Evolutionary conservation across 2,797 vertebrate species (phyloP).

Genomic region (Clarias pachynema): DNA sequence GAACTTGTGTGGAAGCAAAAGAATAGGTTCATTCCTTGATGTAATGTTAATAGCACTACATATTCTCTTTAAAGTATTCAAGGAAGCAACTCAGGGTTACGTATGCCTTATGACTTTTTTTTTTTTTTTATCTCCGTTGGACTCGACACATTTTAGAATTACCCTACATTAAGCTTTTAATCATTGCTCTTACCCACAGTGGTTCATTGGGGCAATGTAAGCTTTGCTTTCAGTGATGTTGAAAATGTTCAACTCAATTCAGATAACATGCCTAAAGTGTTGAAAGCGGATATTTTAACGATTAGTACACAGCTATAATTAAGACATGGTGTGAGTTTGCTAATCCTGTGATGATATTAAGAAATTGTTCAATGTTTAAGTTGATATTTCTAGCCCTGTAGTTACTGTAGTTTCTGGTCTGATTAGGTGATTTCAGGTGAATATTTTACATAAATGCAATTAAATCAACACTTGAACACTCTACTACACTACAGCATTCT

Average conservation of each 20-base stretch:
- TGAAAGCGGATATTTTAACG: background rate
- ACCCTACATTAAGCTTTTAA: background rate
- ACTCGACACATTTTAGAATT: background rate
- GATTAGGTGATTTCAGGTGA: background rate
- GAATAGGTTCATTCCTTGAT: background rate
- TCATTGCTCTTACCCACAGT: background rate
- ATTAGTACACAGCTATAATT: background rate
- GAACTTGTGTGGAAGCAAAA: too few relatives aligned
- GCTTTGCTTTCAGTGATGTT: background rate
- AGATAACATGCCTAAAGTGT: background rate
- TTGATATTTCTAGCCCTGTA: background rate
- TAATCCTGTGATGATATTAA: background rate
- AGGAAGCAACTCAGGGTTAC: background rate
- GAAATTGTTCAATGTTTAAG: background rate
- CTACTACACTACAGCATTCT: background rate
- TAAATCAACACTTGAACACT: background rate
- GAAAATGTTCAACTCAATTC: background rate
- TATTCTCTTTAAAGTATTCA: background rate
- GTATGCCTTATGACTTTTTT: background rate
- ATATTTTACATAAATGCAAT: background rate
- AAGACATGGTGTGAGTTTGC: background rate
- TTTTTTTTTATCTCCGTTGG: background rate
- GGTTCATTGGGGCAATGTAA: background rate
- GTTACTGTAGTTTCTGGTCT: background rate
- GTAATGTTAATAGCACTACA: background rate